Evolutionary conservation across 2,113 vertebrate species (phyloP).

Genomic region (Ctenodactylus gundi): DNA sequence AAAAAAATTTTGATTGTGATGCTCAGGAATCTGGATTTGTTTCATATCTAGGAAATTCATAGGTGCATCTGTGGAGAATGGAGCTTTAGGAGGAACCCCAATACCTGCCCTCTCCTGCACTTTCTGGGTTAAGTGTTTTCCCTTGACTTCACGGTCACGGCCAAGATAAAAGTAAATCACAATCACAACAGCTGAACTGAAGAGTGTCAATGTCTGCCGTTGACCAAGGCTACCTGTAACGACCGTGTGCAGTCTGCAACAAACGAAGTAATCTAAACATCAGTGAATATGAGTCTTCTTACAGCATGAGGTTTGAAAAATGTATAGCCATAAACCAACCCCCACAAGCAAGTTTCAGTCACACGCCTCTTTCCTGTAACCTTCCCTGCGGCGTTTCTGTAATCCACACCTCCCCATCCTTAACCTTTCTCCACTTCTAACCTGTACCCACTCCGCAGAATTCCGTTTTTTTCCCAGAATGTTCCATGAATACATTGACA

Average conservation of each 20-base stretch:
- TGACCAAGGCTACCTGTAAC: too few species aligned
- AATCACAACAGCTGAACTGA: too few species aligned
- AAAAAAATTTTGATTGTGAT: too few species aligned
- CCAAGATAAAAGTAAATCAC: too few species aligned
- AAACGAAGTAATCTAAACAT: not conserved
- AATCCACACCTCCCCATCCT: too few species aligned
- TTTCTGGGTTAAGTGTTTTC: not conserved
- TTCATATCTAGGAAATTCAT: not conserved
- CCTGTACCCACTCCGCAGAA: too few species aligned
- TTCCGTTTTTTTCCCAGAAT: not conserved
- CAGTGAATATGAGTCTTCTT: not conserved
- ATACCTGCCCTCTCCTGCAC: not conserved
- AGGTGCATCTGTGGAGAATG: accelerated
- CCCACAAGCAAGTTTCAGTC: not conserved
- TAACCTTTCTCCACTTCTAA: not conserved
- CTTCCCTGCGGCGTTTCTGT: too few species aligned
- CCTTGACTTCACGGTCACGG: not conserved
- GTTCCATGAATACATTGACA: not conserved
- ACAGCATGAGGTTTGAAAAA: not conserved
- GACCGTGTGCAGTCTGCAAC: too few species aligned
- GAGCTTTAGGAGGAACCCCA: not conserved
- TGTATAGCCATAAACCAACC: not conserved
- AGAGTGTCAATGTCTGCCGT: not conserved
- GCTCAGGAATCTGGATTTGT: not conserved
- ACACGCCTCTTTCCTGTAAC: not conserved